phyloP scores from a whole-genome alignment of 2,888 invertebrate genomes.

The Actias luna region DNA sequence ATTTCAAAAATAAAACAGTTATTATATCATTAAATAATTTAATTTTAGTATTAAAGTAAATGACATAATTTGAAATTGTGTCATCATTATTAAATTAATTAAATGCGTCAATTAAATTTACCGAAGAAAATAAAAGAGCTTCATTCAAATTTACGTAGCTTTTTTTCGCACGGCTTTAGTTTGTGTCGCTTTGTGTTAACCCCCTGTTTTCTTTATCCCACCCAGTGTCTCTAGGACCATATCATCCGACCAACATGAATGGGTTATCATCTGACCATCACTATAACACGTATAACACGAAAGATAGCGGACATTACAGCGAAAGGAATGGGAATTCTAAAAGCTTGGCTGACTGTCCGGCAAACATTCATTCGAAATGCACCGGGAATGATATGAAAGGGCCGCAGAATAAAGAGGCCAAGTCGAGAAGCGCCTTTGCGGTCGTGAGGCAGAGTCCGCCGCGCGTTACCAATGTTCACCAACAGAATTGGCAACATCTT shows the following conservation, averaged over 20 bases:
- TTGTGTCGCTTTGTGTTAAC: conserved; percentile 80
- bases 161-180: conserved; percentile 24
- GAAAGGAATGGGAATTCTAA: conserved; percentile 74
- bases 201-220: conserved; percentile 62
- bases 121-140: neutral
- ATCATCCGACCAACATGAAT: conserved; percentile 75
- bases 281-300: conserved; percentile 76
- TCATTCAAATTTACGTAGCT: neutral
- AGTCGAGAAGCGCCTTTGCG: conserved; percentile 84
- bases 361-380: conserved; percentile 78
- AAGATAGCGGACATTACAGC: conserved; percentile 77
- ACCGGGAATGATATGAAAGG: conserved; percentile 67
- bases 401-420: conserved; percentile 68
- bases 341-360: conserved; percentile 69
- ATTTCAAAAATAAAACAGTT: too few species aligned
- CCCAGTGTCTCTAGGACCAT: conserved; percentile 77
- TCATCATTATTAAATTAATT: too few species aligned
- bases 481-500: conserved; percentile 83
- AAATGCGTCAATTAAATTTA: neutral
- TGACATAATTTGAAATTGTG: too few species aligned
- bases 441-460: conserved; percentile 83
- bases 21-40: too few species aligned
- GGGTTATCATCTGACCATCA: conserved; percentile 73
- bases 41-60: too few species aligned
- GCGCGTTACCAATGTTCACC: conserved; percentile 66